Percentiles rank a stretch among this genome's conserved stretches.
These are phyloP conservation scores for Anagyrus pseudococci DNA, from an alignment of 2,888 invertebrate species.

Conservation along the genomic window DNA sequence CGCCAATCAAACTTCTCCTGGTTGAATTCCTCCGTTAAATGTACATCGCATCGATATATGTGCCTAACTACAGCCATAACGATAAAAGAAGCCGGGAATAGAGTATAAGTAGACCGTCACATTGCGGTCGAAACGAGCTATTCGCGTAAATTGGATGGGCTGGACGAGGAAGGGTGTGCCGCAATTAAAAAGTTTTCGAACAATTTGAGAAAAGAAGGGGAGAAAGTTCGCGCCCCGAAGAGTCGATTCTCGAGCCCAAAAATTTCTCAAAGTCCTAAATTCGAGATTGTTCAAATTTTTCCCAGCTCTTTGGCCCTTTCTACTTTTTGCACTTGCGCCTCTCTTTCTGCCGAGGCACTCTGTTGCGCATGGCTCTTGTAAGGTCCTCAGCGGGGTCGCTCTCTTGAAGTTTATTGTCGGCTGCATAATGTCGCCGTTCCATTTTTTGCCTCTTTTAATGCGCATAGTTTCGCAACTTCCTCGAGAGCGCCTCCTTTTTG, in stretches of 20 bases:
- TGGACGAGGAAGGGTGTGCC: constrained; percentile 44
- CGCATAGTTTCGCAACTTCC: background rate
- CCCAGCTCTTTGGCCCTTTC: too few species aligned
- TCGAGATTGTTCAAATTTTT: too few species aligned
- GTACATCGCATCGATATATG: too few species aligned
- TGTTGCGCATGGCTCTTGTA: background rate
- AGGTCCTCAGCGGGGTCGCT: too few species aligned
- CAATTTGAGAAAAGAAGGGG: constrained; percentile 40
- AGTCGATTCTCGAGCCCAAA: background rate
- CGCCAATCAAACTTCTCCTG: too few species aligned
- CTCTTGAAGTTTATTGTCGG: constrained; percentile 13
- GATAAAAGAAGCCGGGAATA: constrained; percentile 16
- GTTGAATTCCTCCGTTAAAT: too few species aligned
- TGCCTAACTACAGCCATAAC: too few species aligned
- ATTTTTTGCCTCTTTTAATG: background rate
- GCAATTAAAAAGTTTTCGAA: constrained; percentile 59
- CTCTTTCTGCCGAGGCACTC: background rate
- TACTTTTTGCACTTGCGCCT: background rate
- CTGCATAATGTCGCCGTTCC: background rate
- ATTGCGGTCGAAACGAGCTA: constrained; percentile 47
- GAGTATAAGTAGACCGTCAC: constrained; percentile 40
- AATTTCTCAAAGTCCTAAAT: too few species aligned
- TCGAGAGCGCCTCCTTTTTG: background rate
- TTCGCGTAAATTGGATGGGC: constrained; percentile 58
- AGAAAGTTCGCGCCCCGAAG: constrained; percentile 4